phyloP scores from a whole-genome alignment of 2,113 vertebrate species.

The Oophaga pumilio region DNA sequence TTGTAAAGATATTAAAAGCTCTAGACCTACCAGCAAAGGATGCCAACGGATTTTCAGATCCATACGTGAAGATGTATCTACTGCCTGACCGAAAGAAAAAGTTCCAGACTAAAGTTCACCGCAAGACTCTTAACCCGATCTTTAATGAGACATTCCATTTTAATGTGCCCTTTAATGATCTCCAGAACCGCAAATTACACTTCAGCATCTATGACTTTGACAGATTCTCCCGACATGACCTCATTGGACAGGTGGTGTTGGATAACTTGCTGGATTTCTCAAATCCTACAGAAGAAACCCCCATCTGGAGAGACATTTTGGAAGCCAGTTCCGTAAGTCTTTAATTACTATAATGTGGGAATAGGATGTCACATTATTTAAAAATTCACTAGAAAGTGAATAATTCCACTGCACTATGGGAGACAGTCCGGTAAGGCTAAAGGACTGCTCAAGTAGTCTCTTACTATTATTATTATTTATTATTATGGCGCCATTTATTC shows the following conservation, averaged over 20 bases:
- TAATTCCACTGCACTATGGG: no score
- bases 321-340: slow-evolving; percentile 86
- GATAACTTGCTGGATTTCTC: slow-evolving; percentile 94
- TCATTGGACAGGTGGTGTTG: slow-evolving; percentile 92
- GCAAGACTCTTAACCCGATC: slow-evolving; percentile 90
- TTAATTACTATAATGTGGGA: not conserved
- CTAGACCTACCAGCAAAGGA: slow-evolving; percentile 90
- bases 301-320: slow-evolving; percentile 90
- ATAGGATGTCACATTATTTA: not conserved
- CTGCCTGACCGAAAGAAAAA: slow-evolving; percentile 95
- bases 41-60: slow-evolving; percentile 90
- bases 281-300: slow-evolving; percentile 84
- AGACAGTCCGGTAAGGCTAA: no score
- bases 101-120: slow-evolving; percentile 92
- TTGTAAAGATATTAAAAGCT: slow-evolving; percentile 89
- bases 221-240: slow-evolving; percentile 91
- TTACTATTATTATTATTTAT: no score
- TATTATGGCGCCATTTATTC: no score
- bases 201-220: slow-evolving; percentile 95
- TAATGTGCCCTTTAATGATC: slow-evolving; percentile 85
- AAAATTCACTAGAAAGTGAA: no score
- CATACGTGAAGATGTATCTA: slow-evolving; percentile 94
- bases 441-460: no score
- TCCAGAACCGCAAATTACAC: slow-evolving; percentile 89
- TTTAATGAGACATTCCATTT: slow-evolving; percentile 95